Evolutionary conservation across 2,888 invertebrate genomes (phyloP).

Genomic region (Apamea epomidion): DNA sequence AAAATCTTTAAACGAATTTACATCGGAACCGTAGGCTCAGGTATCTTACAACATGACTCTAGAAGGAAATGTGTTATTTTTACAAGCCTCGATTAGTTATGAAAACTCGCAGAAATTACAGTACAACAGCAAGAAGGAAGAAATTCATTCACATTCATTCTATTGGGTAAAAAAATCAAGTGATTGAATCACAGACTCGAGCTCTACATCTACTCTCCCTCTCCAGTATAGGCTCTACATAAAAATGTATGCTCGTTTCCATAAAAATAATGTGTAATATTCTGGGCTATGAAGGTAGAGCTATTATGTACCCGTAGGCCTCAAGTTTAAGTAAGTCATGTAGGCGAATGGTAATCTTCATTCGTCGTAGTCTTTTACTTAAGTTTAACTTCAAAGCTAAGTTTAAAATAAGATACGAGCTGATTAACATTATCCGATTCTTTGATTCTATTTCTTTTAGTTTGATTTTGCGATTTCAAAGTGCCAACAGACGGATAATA

Average conservation of each 20-base stretch:
- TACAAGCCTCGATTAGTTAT: not conserved
- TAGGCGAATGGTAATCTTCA: slow-evolving; percentile 29
- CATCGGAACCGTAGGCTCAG: too few relatives aligned
- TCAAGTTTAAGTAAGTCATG: slow-evolving; percentile 19
- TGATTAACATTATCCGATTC: slow-evolving; percentile 17
- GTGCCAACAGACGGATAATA: not conserved
- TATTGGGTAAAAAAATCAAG: not conserved
- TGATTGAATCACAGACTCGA: not conserved
- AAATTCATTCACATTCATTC: not conserved
- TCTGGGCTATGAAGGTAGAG: slow-evolving; percentile 11
- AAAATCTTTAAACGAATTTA: not conserved
- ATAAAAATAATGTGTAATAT: slow-evolving; percentile 30
- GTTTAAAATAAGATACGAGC: slow-evolving; percentile 3
- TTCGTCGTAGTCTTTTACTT: slow-evolving; percentile 19
- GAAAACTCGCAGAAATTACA: not conserved
- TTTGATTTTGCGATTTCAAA: not conserved
- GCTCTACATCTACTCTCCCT: not conserved
- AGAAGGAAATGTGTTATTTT: not conserved
- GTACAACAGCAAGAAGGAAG: not conserved
- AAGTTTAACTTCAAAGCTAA: slow-evolving; percentile 15
- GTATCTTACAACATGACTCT: not conserved
- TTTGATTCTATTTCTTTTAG: slow-evolving; percentile 9
- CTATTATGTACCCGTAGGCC: slow-evolving; percentile 6
- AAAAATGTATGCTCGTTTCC: not conserved
- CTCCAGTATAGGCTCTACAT: not conserved